phyloP scores from a whole-genome alignment of 2,888 invertebrate genomes.

The Hirudinaria manillensis region DNA sequence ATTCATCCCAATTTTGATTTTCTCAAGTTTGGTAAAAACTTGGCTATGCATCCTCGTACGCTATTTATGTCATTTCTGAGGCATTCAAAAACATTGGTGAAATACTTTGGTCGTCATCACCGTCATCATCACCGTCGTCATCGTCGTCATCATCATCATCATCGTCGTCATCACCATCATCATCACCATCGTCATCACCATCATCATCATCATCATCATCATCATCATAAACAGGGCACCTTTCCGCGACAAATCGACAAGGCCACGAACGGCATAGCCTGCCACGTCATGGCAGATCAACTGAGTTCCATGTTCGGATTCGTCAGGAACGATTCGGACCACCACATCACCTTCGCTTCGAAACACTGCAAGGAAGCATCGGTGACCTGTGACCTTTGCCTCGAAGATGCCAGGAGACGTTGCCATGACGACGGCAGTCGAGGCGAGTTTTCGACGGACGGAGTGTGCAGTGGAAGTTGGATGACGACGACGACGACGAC shows the following conservation, averaged over 20 bases:
- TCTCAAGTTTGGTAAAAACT: too few relatives aligned
- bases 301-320: not conserved
- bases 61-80: too few relatives aligned
- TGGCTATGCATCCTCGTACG: too few relatives aligned
- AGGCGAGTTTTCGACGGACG: slow-evolving; percentile 3
- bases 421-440: not conserved
- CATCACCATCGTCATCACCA: slow-evolving; percentile 19
- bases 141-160: slow-evolving; percentile 19
- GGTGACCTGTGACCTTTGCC: not conserved
- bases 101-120: not conserved
- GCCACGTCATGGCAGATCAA: not conserved
- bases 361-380: not conserved
- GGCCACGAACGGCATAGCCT: slow-evolving; percentile 17
- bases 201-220: not conserved
- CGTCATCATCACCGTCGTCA: slow-evolving; percentile 16
- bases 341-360: not conserved
- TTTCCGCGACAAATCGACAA: slow-evolving; percentile 11
- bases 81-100: too few relatives aligned
- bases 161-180: slow-evolving; percentile 25
- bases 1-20: too few relatives aligned
- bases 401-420: not conserved
- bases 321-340: not conserved
- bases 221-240: slow-evolving; percentile 18
- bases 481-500: not conserved
- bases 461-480: not conserved